phyloP scores from a whole-genome alignment of 1,140 invertebrate genomes.

The Drosophila ironensis region DNA sequence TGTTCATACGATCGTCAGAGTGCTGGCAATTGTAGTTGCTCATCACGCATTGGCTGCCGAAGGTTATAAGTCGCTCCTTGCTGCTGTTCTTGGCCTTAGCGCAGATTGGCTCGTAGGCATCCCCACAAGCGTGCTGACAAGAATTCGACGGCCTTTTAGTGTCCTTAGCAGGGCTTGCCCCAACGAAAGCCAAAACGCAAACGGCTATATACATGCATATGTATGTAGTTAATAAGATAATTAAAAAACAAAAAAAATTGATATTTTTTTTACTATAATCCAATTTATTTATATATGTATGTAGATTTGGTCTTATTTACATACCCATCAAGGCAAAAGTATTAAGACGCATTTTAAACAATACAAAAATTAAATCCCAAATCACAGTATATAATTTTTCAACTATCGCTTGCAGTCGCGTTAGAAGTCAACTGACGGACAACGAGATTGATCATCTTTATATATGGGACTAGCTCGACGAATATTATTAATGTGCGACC shows the following conservation, averaged over 20 bases:
- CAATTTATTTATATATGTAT: background rate
- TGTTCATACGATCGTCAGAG: conserved; percentile 66
- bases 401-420: conserved; percentile 50
- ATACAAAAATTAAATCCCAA: conserved; percentile 42
- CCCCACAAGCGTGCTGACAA: conserved; percentile 47
- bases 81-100: conserved; percentile 67
- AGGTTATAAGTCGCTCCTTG: conserved; percentile 72
- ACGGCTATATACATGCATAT: conserved; percentile 23
- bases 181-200: conserved; percentile 53
- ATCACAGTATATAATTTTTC: background rate
- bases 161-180: conserved; percentile 64
- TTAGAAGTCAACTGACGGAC: conserved; percentile 64
- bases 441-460: conserved; percentile 74
- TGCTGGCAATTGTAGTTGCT: conserved; percentile 77
- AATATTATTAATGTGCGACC: too few species aligned
- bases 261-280: background rate
- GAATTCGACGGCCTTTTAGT: conserved; percentile 46
- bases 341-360: conserved; percentile 66
- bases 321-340: conserved; percentile 67
- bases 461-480: conserved; percentile 51
- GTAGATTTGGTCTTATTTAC: too few species aligned
- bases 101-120: conserved; percentile 68
- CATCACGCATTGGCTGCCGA: conserved; percentile 73
- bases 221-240: background rate
- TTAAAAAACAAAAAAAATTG: background rate